phyloP scores from a whole-genome alignment of 1,140 invertebrate genomes.

The Helicorthomorpha holstii region DNA sequence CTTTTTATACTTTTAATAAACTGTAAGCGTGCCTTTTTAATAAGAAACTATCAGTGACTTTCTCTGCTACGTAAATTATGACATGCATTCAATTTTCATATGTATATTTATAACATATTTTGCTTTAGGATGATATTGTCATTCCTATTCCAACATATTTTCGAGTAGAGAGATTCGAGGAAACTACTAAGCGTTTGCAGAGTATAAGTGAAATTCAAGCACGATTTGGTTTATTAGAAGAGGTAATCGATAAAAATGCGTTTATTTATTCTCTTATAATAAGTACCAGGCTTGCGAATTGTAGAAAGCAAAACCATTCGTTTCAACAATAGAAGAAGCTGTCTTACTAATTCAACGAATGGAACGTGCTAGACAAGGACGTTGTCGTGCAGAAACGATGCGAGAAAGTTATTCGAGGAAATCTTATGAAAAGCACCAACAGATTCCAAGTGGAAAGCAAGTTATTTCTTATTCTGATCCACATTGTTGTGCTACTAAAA shows the following conservation, averaged over 20 bases:
- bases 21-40: too few relatives aligned
- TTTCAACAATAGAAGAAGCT: constrained; percentile 61
- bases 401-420: constrained; percentile 51
- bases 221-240: not conserved
- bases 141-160: constrained; percentile 34
- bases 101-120: not conserved
- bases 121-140: constrained; percentile 25
- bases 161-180: constrained; percentile 20
- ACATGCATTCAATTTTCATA: not conserved
- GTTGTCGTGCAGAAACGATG: constrained; percentile 67
- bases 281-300: too few relatives aligned
- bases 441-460: not conserved
- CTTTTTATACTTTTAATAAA: too few relatives aligned
- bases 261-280: too few relatives aligned
- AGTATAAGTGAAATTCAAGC: not conserved
- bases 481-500: constrained; percentile 23
- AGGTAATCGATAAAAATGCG: not conserved
- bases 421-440: constrained; percentile 17
- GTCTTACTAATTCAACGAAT: constrained; percentile 71
- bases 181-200: not conserved
- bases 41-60: too few relatives aligned
- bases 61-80: too few relatives aligned
- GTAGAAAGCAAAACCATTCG: too few relatives aligned
- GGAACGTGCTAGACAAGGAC: constrained; percentile 74
- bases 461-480: constrained; percentile 21